A percentile compares a stretch with the other conserved stretches of the same genome.
Evolutionary conservation across 2,113 vertebrate species (phyloP).

Genomic region (Leucopsar rothschildi): DNA sequence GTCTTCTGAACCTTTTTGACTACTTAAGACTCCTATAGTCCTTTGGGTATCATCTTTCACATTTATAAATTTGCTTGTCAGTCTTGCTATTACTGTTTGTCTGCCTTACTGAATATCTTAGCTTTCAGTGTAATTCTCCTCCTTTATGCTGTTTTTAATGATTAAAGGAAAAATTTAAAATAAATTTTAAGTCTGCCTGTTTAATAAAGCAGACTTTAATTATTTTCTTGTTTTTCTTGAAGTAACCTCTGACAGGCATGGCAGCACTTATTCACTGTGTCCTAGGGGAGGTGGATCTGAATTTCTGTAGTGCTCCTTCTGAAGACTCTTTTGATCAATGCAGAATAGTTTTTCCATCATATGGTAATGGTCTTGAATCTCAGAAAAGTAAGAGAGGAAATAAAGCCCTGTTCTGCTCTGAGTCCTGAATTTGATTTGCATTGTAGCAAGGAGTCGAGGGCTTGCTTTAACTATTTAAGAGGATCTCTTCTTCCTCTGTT

Average conservation of each 20-base stretch:
- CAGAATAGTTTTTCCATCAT: background rate
- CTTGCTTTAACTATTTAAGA: background rate
- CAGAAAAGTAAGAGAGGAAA: background rate
- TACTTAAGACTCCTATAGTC: background rate
- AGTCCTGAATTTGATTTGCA: background rate
- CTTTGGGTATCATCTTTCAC: background rate
- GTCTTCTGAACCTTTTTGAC: background rate
- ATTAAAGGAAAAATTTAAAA: background rate
- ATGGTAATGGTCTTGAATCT: background rate
- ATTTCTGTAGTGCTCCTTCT: background rate
- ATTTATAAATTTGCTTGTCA: background rate
- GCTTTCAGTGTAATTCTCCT: background rate
- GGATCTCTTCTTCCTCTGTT: background rate
- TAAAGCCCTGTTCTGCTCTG: background rate
- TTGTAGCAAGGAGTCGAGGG: background rate
- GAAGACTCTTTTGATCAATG: background rate
- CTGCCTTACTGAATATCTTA: background rate
- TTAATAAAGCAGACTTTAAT: background rate
- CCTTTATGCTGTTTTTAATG: background rate
- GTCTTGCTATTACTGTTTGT: background rate
- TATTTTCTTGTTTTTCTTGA: background rate
- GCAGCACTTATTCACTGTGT: background rate
- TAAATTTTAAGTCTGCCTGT: background rate
- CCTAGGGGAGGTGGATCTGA: background rate
- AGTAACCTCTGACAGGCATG: background rate